Base-by-base conservation (phyloP, 1,140 invertebrate genomes). In the Bursaphelenchus mucronatus region DNA sequence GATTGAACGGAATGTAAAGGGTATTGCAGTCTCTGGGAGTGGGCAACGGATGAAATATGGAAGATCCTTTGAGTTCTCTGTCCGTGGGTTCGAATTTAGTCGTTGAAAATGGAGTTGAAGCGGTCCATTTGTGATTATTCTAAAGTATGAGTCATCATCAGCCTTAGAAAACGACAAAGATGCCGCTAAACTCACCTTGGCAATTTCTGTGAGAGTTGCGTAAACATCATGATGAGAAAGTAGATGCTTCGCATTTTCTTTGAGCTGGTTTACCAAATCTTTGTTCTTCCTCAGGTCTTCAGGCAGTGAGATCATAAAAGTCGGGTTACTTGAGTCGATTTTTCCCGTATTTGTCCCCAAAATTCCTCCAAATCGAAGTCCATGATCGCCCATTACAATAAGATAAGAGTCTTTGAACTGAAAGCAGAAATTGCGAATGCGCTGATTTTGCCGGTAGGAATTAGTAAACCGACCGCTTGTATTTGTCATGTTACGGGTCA, bases 311-410 rank as follows among this genome's bases (percentile, higher is more conserved):
- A 30, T 30, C 30, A 30, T 30, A 30, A 30, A 30, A 30, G 30
- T 30, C 30, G 30, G 30, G 5, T 30, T 30, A 30, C 30, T 30
- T 30, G 30, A 30, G 30, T 68, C 66, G 17, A 50, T 39, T 59
- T 47, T 53, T 13, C 66, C 66, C 10, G 47, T 56, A 41, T 17
- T 39, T 17, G 65, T 67, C 13, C 40, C 30, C 10, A 47, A 40
- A 15, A 59, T 17, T 8, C 50, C 44, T 3, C 65, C 55, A 46
- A 68, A 68, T 8, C 66, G 64, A 11, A 44, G 41, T 0, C 66
- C 66, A 39, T 68, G 66, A 46, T 68, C 66, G 17, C 53, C 66
- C 66, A 68, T 67, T 8, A 68, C 17, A 53, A 68, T 57, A 2
- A 68, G 3, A 47, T 62, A 68, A 11, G 66, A 68, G 17, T 68